phyloP scores from a whole-genome alignment of 2,113 vertebrate species.

The Danio rerio region DNA sequence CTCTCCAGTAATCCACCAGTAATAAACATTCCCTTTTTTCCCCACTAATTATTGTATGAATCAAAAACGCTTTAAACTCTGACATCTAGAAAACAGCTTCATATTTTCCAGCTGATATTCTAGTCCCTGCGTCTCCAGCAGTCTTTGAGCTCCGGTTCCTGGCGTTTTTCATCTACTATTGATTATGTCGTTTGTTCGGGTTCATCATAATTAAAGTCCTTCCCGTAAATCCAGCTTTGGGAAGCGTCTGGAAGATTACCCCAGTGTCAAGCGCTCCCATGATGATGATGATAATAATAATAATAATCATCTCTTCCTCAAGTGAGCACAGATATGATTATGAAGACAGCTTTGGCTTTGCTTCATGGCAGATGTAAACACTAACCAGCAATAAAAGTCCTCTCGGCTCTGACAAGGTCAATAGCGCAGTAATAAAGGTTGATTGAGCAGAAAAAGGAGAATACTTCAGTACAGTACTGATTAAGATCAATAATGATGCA shows the following conservation, averaged over 20 bases:
- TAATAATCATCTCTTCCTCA: constrained; percentile 53
- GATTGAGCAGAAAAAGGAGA: neutral
- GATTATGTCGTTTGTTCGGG: neutral
- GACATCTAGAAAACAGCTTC: too few species aligned
- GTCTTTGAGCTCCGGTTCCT: too few species aligned
- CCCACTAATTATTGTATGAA: too few species aligned
- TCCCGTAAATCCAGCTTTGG: constrained; percentile 1
- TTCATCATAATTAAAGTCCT: constrained; percentile 24
- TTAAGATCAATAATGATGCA: too few species aligned
- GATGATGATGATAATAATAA: constrained; percentile 33
- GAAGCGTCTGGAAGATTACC: constrained; percentile 50
- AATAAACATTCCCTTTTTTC: too few species aligned
- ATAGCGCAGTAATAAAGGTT: neutral
- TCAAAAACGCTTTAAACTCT: too few species aligned
- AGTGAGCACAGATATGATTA: constrained; percentile 58
- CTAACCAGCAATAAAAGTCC: constrained; percentile 22
- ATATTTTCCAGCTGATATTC: too few species aligned
- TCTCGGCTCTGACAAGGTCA: constrained; percentile 25
- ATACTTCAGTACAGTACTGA: too few species aligned
- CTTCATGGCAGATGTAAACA: constrained; percentile 56
- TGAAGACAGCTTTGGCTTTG: constrained; percentile 47
- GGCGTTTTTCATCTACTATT: neutral
- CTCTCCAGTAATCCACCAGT: too few species aligned
- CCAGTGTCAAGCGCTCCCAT: constrained; percentile 54
- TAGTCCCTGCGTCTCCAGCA: too few species aligned